phyloP scores from a whole-genome alignment of 2,888 invertebrate genomes.

The Argyresthia albistria region DNA sequence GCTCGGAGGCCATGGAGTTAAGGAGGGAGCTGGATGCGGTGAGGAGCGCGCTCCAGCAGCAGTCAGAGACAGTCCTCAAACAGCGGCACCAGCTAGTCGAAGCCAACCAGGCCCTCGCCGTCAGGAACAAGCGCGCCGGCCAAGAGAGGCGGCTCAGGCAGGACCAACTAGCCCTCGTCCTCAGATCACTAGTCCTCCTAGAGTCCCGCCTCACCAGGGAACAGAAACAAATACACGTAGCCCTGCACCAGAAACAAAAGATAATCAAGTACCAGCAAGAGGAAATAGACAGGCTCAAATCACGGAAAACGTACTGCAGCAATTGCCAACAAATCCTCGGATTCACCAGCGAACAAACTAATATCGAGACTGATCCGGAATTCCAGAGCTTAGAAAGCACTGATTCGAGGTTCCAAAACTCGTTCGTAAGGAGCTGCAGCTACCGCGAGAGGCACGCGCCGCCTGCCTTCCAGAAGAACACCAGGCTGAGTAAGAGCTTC shows the following conservation, averaged over 20 bases:
- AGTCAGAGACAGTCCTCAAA: conserved; percentile 74
- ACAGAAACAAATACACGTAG: conserved; percentile 78
- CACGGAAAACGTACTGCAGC: conserved; percentile 60
- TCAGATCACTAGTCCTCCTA: conserved; percentile 78
- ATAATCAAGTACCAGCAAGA: conserved; percentile 79
- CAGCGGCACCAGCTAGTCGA: conserved; percentile 79
- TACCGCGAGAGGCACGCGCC: conserved; percentile 65
- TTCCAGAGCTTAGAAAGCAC: conserved; percentile 68
- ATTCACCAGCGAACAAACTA: conserved; percentile 67
- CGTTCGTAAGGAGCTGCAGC: conserved; percentile 62
- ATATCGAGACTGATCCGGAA: conserved; percentile 67
- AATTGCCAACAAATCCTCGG: conserved; percentile 65
- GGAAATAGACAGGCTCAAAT: conserved; percentile 77
- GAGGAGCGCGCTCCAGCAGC: conserved; percentile 76
- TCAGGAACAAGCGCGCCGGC: conserved; percentile 72
- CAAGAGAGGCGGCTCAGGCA: conserved; percentile 77
- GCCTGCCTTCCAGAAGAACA: conserved; percentile 66
- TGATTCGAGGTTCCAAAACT: conserved; percentile 61
- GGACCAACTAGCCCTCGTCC: conserved; percentile 79
- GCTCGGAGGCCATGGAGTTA: conserved; percentile 71
- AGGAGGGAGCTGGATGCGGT: conserved; percentile 77
- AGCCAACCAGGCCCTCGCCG: conserved; percentile 72
- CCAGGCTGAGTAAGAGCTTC: conserved; percentile 65
- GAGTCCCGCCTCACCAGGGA: conserved; percentile 82
- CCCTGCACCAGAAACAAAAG: conserved; percentile 79